Percentiles rank a stretch among this genome's conserved stretches.
Evolutionary conservation across 2,888 invertebrate genomes (phyloP).

Genomic region (Agrotis puta): DNA sequence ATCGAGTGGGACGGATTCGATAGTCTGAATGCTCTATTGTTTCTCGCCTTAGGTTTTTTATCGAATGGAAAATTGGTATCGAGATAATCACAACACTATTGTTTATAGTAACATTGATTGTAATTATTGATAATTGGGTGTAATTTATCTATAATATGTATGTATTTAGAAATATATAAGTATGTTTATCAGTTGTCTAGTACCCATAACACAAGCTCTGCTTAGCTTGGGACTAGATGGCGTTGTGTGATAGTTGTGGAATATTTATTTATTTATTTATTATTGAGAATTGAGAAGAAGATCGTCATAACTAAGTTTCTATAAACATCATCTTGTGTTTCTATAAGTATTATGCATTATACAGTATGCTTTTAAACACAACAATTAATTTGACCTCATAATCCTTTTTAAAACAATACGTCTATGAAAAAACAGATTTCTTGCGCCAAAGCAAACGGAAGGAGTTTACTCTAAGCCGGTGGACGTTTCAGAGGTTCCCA

Average conservation of each 20-base stretch:
- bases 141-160: too few relatives aligned
- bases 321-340: neutral
- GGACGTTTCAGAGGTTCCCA: constrained; percentile 61
- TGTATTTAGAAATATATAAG: too few relatives aligned
- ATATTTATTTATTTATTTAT: too few relatives aligned
- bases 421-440: constrained; percentile 36
- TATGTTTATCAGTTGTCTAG: too few relatives aligned
- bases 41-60: constrained; percentile 24
- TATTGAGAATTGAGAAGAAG: too few relatives aligned
- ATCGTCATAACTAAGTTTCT: neutral
- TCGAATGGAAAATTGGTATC: neutral
- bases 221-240: too few relatives aligned
- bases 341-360: too few relatives aligned
- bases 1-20: neutral
- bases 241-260: too few relatives aligned
- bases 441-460: constrained; percentile 47
- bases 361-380: too few relatives aligned
- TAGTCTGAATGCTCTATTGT: constrained; percentile 25
- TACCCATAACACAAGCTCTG: too few relatives aligned
- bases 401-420: neutral
- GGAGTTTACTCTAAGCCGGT: constrained; percentile 69
- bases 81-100: neutral
- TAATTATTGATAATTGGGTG: too few relatives aligned
- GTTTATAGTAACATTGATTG: neutral
- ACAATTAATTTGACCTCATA: too few relatives aligned